A percentile compares a stretch with the other conserved stretches of the same genome.
These are phyloP conservation scores for Tanytarsus gracilentus DNA, from an alignment of 2,888 invertebrate species.

Conservation along the genomic window DNA sequence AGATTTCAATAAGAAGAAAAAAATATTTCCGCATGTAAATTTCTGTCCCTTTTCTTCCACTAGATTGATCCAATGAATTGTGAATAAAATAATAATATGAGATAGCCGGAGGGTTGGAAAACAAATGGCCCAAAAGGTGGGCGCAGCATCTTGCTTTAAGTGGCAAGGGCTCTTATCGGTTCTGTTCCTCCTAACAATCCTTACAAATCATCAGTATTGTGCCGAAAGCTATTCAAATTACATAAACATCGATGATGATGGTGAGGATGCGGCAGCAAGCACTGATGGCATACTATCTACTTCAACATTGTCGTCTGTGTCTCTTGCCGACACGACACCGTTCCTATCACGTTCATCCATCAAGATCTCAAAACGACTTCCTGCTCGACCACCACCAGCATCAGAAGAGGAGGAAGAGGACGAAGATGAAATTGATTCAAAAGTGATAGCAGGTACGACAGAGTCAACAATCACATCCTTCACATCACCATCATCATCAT, in stretches of 20 bases:
- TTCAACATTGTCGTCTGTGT: background rate
- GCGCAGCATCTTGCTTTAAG: background rate
- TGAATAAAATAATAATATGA: constrained; percentile 24
- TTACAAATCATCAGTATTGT: constrained; percentile 4
- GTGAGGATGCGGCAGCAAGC: background rate
- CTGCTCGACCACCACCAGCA: background rate
- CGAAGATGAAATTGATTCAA: background rate
- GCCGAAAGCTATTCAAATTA: constrained; percentile 20
- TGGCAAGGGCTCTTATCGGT: constrained; percentile 22
- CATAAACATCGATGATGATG: constrained; percentile 26
- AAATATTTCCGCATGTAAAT: background rate
- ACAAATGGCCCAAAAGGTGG: constrained; percentile 26
- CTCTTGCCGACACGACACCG: background rate
- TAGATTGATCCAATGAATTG: constrained; percentile 11
- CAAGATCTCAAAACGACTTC: background rate
- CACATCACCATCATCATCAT: background rate
- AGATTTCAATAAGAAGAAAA: background rate
- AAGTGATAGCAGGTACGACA: background rate
- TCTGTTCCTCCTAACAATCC: constrained; percentile 6
- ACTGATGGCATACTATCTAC: no score
- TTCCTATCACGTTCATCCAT: constrained; percentile 3
- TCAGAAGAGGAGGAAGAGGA: background rate
- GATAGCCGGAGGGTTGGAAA: constrained; percentile 10
- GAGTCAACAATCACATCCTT: background rate
- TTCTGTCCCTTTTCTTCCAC: background rate